Base-by-base conservation (phyloP, 2,888 invertebrate genomes). In the Eucera pruinosa region DNA sequence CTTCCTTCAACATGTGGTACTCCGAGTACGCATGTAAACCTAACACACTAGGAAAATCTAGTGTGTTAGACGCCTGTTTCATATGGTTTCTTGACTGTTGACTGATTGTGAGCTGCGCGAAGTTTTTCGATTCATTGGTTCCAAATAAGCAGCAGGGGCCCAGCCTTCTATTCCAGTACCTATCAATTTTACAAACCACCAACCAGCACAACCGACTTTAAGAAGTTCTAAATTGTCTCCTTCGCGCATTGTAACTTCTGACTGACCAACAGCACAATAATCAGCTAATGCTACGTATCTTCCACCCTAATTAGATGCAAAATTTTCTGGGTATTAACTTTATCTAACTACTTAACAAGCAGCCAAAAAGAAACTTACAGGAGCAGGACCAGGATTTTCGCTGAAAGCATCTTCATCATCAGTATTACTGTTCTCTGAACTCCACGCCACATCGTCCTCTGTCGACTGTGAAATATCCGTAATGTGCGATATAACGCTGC, bases 141-240 rank as follows among this genome's bases (percentile, higher is more conserved):
- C 97, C 93, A 98, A 94, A 93, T 98, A 98, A 39, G 97, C 97
- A 62, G 97, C 97, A 69, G 98, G 98, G 74, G 97, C 98, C 98
- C 98, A 98, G 85, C 98, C 98, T 93, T 97, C 97, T 89, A 95
- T 94, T 85, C 95, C 94, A 78, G 94, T 93, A 85, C 96, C 96
- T 91, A 96, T 94, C 71, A 97, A 94, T 89, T 96, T 96, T 90
- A 98, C 97, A 94, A 97, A 98, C 98, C 98, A 98, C 98, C 98
- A 98, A 85, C 98, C 98, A 85, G 97, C 97, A 93, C 97, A 97
- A 91, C 98, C 98, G 86, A 97, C 96, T 93, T 98, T 97, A 85
- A 98, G 94, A 85, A 98, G 94, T 92, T 98, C 97, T 85, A 98
- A 96, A 87, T 95, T 94, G 93, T 98, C 98, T 25, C 98, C 98